Conservation (phyloP, 30 jellyfish, hydroid and myxozoan genomes). For the Hydractinia echinata region DNA sequence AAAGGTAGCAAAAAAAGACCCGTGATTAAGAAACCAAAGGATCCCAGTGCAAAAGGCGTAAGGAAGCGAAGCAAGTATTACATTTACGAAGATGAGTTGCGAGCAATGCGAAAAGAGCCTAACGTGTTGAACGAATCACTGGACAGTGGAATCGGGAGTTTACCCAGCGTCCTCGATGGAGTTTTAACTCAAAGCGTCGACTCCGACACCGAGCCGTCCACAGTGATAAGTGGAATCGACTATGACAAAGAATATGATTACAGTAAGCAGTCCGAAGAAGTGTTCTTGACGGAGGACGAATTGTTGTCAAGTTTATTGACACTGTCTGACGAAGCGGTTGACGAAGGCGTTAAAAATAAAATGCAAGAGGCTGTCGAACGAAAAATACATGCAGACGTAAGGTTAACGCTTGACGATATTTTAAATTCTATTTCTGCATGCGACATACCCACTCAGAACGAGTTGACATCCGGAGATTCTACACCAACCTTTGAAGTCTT, state of each 20-base stretch:
- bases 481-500: no score
- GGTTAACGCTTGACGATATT: conserved; percentile 22
- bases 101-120: conserved; percentile 11
- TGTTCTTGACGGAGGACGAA: conserved; percentile 29
- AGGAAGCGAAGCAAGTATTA: conserved; percentile 37
- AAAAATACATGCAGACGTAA: conserved; percentile 8
- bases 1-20: conserved; percentile 2
- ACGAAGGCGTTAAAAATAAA: background rate
- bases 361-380: conserved; percentile 23
- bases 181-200: background rate
- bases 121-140: background rate
- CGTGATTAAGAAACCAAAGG: background rate
- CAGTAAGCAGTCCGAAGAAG: conserved; percentile 11
- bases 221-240: conserved; percentile 10
- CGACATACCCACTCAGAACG: no score
- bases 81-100: conserved; percentile 40
- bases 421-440: background rate
- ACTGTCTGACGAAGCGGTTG: conserved; percentile 2
- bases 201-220: background rate
- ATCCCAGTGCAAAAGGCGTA: background rate
- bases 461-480: no score
- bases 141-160: conserved; percentile 1
- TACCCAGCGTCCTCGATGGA: background rate
- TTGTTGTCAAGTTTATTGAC: conserved; percentile 33
- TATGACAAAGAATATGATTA: conserved; percentile 34